Evolutionary conservation across 2,888 invertebrate genomes (phyloP).

Genomic region (Heliconius hortense): DNA sequence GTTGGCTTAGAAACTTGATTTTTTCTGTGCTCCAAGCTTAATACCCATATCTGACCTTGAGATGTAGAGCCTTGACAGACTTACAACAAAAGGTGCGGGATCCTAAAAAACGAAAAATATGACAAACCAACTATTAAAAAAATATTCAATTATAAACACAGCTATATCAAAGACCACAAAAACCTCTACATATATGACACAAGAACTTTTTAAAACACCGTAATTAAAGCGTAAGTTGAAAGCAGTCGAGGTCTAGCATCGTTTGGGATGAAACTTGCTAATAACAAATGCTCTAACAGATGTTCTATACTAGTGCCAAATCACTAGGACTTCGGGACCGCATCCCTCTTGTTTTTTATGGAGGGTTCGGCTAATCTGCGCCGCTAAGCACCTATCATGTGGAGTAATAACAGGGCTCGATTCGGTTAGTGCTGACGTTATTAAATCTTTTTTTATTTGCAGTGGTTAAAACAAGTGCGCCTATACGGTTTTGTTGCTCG

Average conservation of each 20-base stretch:
- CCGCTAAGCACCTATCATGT: slow-evolving; percentile 71
- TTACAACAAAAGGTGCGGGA: too few relatives aligned
- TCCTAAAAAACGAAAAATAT: background rate
- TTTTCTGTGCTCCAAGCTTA: too few relatives aligned
- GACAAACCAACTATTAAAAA: background rate
- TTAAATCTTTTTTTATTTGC: slow-evolving; percentile 23
- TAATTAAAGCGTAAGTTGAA: slow-evolving; percentile 32
- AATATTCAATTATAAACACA: background rate
- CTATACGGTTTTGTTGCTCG: slow-evolving; percentile 4
- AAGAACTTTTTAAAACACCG: slow-evolving; percentile 17
- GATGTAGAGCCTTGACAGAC: too few relatives aligned
- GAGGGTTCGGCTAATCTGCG: slow-evolving; percentile 71
- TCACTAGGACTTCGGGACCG: slow-evolving; percentile 57
- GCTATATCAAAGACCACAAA: background rate
- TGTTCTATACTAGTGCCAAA: slow-evolving; percentile 57
- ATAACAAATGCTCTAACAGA: slow-evolving; percentile 49
- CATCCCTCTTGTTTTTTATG: slow-evolving; percentile 77
- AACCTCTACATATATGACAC: background rate
- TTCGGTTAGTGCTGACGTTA: slow-evolving; percentile 58
- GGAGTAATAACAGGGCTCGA: slow-evolving; percentile 75
- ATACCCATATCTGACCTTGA: too few relatives aligned
- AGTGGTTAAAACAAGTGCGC: slow-evolving; percentile 12
- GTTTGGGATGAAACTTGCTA: slow-evolving; percentile 32
- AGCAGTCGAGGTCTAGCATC: slow-evolving; percentile 25
- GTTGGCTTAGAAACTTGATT: too few relatives aligned